These are phyloP conservation scores for Spinibarbus caldwelli DNA, from an alignment of 2,797 vertebrate genomes.

Conservation along the genomic window DNA sequence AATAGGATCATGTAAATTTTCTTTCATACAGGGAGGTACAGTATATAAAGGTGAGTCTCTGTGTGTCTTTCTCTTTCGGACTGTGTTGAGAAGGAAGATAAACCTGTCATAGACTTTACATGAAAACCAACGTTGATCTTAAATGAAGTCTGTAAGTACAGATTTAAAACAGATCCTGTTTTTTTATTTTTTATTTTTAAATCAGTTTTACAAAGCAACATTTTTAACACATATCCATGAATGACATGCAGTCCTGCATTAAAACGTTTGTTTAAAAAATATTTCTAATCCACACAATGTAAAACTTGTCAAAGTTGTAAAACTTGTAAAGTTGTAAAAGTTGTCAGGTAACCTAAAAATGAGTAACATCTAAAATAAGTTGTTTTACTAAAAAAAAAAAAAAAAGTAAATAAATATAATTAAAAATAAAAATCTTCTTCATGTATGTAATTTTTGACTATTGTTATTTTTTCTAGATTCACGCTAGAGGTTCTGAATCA, in stretches of 20 bases:
- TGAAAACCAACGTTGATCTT: background rate
- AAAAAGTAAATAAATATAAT: background rate
- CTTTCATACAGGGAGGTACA: conserved; percentile 2
- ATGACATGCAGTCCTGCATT: background rate
- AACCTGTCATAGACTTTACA: background rate
- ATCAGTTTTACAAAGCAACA: background rate
- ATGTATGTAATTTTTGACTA: background rate
- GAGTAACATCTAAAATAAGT: background rate
- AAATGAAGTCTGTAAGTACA: conserved; percentile 8
- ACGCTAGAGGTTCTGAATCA: background rate
- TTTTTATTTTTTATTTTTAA: background rate
- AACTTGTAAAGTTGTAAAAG: background rate
- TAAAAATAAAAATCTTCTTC: too few species aligned
- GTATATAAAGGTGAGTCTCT: conserved; percentile 4
- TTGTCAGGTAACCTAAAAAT: background rate
- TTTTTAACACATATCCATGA: background rate
- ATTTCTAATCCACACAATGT: background rate
- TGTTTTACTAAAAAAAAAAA: background rate
- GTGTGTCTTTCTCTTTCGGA: background rate
- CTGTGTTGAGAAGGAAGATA: background rate
- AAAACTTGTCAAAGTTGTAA: background rate
- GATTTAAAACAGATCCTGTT: background rate
- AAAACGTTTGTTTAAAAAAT: background rate
- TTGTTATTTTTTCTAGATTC: background rate
- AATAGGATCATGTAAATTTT: background rate